These are phyloP conservation scores for Hyppa rectilinea DNA, from an alignment of 2,888 invertebrate genomes.

Conservation along the genomic window DNA sequence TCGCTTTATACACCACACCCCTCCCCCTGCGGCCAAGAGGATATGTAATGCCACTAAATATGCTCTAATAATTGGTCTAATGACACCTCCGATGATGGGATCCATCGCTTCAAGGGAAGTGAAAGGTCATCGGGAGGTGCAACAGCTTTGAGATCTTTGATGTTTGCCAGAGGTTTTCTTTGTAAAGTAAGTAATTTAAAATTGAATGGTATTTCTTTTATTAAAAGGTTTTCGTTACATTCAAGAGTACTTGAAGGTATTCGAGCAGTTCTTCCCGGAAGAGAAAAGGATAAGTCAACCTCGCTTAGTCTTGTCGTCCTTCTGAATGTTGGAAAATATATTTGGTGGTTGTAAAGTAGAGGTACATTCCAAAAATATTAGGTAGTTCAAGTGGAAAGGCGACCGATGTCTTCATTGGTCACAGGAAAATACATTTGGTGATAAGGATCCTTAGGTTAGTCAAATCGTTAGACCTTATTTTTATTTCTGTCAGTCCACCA, in stretches of 20 bases:
- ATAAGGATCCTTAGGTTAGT: neutral
- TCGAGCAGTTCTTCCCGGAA: neutral
- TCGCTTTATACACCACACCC: slow-evolving; percentile 82
- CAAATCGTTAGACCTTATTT: neutral
- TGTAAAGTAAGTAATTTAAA: neutral
- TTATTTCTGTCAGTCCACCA: neutral
- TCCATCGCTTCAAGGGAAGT: slow-evolving; percentile 48
- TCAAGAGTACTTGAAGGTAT: neutral
- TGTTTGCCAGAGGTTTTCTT: neutral
- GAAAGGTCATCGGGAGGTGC: slow-evolving; percentile 51
- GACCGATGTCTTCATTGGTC: neutral
- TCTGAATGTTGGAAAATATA: neutral
- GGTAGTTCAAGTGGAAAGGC: neutral
- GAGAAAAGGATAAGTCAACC: neutral
- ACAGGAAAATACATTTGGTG: neutral
- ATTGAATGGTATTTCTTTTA: neutral
- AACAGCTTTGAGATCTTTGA: neutral
- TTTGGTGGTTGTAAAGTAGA: too few species aligned
- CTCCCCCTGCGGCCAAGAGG: slow-evolving; percentile 61
- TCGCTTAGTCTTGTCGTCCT: neutral
- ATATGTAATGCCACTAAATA: slow-evolving; percentile 67
- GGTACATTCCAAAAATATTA: neutral
- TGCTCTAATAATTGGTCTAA: slow-evolving; percentile 68
- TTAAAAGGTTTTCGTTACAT: neutral
- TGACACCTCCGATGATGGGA: slow-evolving; percentile 56